These are phyloP conservation scores for Trachelus stipa DNA, from an alignment of 2,888 invertebrate species.

Conservation along the genomic window DNA sequence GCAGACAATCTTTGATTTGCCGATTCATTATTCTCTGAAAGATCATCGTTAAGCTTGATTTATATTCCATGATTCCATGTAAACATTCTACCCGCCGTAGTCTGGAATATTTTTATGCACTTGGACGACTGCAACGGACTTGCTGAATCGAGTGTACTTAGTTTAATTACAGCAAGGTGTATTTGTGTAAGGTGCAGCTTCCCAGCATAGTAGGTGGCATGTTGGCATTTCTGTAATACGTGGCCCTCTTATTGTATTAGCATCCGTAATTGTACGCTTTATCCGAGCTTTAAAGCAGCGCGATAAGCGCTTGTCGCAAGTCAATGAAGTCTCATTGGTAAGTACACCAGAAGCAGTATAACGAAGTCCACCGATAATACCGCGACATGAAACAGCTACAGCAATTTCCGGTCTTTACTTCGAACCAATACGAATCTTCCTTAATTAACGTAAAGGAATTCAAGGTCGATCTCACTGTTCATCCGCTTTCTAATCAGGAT, in stretches of 20 bases:
- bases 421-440: background rate
- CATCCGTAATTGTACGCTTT: conserved; percentile 8
- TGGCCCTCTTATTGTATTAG: conserved; percentile 7
- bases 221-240: conserved; percentile 26
- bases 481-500: background rate
- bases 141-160: conserved; percentile 27
- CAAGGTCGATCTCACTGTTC: background rate
- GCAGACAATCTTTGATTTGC: background rate
- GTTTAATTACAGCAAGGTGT: conserved; percentile 33
- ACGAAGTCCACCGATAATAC: background rate
- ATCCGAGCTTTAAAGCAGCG: conserved; percentile 12
- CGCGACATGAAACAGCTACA: background rate
- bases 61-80: background rate
- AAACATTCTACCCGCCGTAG: background rate
- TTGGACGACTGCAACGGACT: conserved; percentile 6
- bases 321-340: background rate
- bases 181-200: conserved; percentile 26
- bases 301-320: conserved; percentile 1
- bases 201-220: conserved; percentile 36
- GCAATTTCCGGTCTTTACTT: background rate
- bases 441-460: background rate
- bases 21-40: background rate
- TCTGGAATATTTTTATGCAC: background rate
- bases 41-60: background rate
- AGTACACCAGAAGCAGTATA: background rate